These are phyloP conservation scores for Antedon mediterranea DNA, from an alignment of 53 echinoderm and acorn worm genomes.

Conservation along the genomic window DNA sequence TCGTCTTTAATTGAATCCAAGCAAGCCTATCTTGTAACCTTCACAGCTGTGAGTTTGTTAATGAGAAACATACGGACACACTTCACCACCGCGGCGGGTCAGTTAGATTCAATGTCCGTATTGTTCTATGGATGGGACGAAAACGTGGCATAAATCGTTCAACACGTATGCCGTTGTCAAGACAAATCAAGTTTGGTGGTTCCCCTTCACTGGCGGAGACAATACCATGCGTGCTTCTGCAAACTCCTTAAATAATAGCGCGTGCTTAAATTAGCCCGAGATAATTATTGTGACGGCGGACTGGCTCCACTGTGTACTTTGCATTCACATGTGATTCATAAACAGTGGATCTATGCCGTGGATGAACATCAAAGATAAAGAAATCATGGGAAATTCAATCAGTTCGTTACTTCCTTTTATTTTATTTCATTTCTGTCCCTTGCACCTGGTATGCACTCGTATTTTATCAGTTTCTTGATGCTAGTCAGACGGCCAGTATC, in stretches of 20 bases:
- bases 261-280: background rate
- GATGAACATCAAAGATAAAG: background rate
- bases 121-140: background rate
- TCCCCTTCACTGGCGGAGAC: background rate
- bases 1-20: background rate
- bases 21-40: background rate
- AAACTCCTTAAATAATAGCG: slow-evolving; percentile 1
- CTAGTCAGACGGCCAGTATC: background rate
- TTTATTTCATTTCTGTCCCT: background rate
- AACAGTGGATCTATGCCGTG: background rate
- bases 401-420: background rate
- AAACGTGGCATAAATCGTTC: background rate
- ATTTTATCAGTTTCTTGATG: background rate
- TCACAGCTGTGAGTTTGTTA: background rate
- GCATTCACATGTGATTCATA: background rate
- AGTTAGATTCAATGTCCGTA: background rate
- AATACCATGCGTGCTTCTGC: background rate
- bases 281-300: background rate
- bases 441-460: background rate
- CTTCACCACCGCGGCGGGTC: background rate
- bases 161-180: background rate
- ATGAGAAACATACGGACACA: background rate
- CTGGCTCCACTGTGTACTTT: background rate
- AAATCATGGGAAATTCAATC: background rate
- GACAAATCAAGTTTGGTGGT: background rate